Base-by-base conservation (phyloP, 2,113 vertebrate genomes). In the Hippocampus barbouri region DNA sequence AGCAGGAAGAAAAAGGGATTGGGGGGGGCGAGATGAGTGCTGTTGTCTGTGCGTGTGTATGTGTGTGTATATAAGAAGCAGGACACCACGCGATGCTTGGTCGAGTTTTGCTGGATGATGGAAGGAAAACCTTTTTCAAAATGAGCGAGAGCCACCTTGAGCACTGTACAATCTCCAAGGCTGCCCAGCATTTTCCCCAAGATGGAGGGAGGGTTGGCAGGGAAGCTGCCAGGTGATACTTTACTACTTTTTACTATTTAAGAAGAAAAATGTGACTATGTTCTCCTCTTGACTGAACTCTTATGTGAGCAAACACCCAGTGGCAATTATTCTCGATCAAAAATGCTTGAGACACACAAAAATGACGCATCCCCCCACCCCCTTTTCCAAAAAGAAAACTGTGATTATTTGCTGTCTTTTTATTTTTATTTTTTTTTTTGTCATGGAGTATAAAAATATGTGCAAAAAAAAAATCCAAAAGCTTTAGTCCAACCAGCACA, bases 401-500 rank as follows among this genome's bases (percentile, higher is more conserved):
- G 91, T 92, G 92, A 92, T 89, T 87, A 89, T 88, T 86, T 87
- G 88, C 87, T 89, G 79, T 89, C 65, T 83, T 80, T 79, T 84
- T 80, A 79, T n/a, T n/a, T 82, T 91, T 25, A 1, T 25, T 79
- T 83, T 80, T 79, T 84, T 87, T 84, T 90, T 90, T 82, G 84
- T 84, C 83, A 86, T 82, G 83, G 87, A 86, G 75, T 88, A 81
- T 87, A 73, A 83, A 82, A 70, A 84, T 67, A 30, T 43, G 85
- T 76, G 81, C 69, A 86, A 60, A 60, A 57, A n/a, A 25, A 16
- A 60, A 27, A 60, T 30, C 76, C 85, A 89, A 93, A 92, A 93
- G 91, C 92, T 93, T 93, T 92, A 93, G 89, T 92, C 84, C 90
- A 92, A 93, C 91, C 92, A 93, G 92, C 92, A 92, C 91, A 92